Evolutionary conservation across 2,113 vertebrate species (phyloP).

Genomic region (Plestiodon gilberti): DNA sequence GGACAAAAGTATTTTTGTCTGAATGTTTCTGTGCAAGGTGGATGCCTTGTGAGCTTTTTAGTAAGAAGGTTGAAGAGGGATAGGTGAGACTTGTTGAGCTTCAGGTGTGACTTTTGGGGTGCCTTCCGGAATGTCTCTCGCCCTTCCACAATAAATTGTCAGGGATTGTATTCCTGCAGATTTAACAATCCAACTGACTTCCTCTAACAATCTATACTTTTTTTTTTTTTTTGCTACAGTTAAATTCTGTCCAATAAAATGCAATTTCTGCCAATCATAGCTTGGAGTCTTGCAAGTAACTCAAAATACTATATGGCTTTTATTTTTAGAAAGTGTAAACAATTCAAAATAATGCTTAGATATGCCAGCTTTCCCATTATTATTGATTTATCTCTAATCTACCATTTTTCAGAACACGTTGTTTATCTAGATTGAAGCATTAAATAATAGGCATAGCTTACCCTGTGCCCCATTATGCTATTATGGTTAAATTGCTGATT

Average conservation of each 20-base stretch:
- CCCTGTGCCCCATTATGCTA: conserved; percentile 68
- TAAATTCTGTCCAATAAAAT: conserved; percentile 57
- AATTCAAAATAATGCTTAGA: conserved; percentile 64
- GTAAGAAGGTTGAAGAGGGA: neutral
- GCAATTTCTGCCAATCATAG: conserved; percentile 50
- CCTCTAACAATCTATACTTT: conserved; percentile 14
- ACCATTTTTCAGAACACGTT: conserved; percentile 62
- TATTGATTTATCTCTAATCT: conserved; percentile 66
- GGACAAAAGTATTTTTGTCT: neutral
- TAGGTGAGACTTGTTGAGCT: neutral
- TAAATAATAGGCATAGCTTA: conserved; percentile 70
- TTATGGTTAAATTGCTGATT: conserved; percentile 69
- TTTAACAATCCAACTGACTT: conserved; percentile 12
- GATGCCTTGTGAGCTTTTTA: neutral
- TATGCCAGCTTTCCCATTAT: conserved; percentile 59
- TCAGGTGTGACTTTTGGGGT: neutral
- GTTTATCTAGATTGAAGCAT: conserved; percentile 59
- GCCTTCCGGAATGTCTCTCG: neutral
- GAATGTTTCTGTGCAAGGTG: neutral
- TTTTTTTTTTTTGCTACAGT: conserved; percentile 46
- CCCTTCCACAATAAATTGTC: conserved; percentile 3
- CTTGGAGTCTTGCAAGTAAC: conserved; percentile 59
- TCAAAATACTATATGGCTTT: conserved; percentile 53
- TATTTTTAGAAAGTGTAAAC: conserved; percentile 61
- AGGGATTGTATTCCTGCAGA: neutral